Evolutionary conservation across 2,113 vertebrate genomes (phyloP), one percentile per base, ranked within the genome.

Genomic region (Caracal caracal): DNA sequence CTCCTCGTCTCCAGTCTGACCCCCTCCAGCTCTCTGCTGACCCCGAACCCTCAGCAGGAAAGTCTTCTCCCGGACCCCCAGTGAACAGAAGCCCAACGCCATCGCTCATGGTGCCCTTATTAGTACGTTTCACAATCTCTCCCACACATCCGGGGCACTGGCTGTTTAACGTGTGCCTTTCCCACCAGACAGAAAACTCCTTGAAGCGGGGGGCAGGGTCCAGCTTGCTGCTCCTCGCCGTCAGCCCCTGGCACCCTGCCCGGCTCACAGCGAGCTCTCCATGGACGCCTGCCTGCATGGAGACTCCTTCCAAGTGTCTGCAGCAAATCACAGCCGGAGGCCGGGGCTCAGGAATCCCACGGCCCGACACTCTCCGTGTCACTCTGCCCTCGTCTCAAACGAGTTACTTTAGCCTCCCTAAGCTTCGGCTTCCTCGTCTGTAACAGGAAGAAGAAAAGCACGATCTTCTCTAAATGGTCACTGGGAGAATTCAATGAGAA

Each of bases 251-350:
- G 13, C 63, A 79, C n/a, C 2, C 33, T 19, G 80, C 24, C n/a
- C 24, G 7, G 71, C 30, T 56, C n/a, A n/a, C 10, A 17, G 92
- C 4, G 5, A 53, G 78, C 30, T 37, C 59, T 51, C 51, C 1
- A 1, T 0, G 26, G 63, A 35, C 8, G 13, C 5, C 2, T 5
- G 30, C 8, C 2, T 49, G 47, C 20, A 0, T 0, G 47, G 8
- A 33, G 49, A 70, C 28, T 12, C 88, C 82, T 30, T 17, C 12
- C 6, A 35, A n/a, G 10, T 2, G 28, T 3, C 26, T 1, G 37
- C 4, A 37, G 84, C 33, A 2, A 12, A 22, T 13, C 10, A 30
- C 63, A 40, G 15, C n/a, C 65, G 37, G 61, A 85, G 68, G 47
- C 79, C 3, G 0, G 73, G 40, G 9, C 61, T 28, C 1, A 28